phyloP scores from a whole-genome alignment of 2,113 vertebrate species.

The Oreocharis arfaki region DNA sequence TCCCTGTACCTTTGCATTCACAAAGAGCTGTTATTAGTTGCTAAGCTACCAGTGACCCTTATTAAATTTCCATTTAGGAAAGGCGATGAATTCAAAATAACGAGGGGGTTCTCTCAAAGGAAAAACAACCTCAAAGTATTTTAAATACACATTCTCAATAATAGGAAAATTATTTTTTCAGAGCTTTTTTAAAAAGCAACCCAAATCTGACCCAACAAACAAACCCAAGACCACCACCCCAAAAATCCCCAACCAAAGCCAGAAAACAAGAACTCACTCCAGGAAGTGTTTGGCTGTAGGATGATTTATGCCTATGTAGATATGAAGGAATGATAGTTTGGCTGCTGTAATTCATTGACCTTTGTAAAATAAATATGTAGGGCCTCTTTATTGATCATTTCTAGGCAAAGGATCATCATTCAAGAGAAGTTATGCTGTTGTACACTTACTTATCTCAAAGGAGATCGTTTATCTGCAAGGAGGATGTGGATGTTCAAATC shows the following conservation, averaged over 20 bases:
- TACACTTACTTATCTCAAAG: neutral
- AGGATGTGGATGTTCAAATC: neutral
- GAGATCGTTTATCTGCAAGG: neutral
- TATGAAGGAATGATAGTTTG: neutral
- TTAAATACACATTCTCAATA: neutral
- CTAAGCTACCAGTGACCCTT: conserved; percentile 59
- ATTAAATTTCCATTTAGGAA: conserved; percentile 13
- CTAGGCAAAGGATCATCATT: neutral
- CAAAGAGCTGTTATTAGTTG: conserved; percentile 51
- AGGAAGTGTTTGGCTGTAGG: neutral
- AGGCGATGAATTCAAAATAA: neutral
- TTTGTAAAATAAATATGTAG: neutral
- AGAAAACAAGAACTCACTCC: neutral
- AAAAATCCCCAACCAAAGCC: neutral
- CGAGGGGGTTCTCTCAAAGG: neutral
- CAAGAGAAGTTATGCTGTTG: neutral
- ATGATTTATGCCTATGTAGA: neutral
- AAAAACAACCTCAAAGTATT: neutral
- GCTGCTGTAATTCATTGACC: neutral
- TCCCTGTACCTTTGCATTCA: neutral
- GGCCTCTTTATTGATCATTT: neutral
- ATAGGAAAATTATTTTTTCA: neutral
- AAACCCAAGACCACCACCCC: neutral
- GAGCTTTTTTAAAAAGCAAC: neutral
- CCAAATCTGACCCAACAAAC: neutral